phyloP scores from a whole-genome alignment of 2,797 vertebrate genomes.

The Urosaurus nigricauda region DNA sequence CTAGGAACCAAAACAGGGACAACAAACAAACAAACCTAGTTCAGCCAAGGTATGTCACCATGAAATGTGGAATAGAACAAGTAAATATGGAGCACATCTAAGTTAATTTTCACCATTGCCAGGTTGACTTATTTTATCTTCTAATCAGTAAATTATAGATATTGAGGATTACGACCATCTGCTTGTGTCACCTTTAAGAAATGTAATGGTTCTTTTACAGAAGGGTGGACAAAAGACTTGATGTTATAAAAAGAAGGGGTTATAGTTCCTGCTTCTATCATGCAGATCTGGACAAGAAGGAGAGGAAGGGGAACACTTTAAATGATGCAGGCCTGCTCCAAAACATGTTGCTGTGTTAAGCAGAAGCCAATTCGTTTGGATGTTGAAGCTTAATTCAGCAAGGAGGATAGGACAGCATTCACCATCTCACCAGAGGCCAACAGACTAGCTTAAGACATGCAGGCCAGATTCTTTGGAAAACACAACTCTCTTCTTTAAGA shows the following conservation, averaged over 20 bases:
- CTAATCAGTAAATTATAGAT: background rate
- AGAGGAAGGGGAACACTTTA: no score
- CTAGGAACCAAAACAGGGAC: background rate
- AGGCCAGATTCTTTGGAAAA: background rate
- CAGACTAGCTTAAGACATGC: background rate
- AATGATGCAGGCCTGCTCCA: background rate
- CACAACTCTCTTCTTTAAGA: background rate
- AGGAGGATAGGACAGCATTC: background rate
- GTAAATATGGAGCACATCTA: background rate
- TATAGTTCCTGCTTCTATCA: background rate
- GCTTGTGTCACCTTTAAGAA: background rate
- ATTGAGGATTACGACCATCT: background rate
- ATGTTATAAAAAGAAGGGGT: background rate
- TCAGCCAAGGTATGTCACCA: background rate
- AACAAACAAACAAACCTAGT: background rate
- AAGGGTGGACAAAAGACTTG: background rate
- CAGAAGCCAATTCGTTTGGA: background rate
- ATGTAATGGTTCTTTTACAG: background rate
- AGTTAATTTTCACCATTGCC: background rate
- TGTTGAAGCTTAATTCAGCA: background rate
- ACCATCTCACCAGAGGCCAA: background rate
- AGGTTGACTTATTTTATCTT: background rate
- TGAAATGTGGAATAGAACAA: background rate
- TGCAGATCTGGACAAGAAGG: background rate
- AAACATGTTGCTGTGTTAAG: no score